These are phyloP conservation scores for Ptiloglossa arizonensis DNA, from an alignment of 1,140 invertebrate genomes.

Conservation along the genomic window DNA sequence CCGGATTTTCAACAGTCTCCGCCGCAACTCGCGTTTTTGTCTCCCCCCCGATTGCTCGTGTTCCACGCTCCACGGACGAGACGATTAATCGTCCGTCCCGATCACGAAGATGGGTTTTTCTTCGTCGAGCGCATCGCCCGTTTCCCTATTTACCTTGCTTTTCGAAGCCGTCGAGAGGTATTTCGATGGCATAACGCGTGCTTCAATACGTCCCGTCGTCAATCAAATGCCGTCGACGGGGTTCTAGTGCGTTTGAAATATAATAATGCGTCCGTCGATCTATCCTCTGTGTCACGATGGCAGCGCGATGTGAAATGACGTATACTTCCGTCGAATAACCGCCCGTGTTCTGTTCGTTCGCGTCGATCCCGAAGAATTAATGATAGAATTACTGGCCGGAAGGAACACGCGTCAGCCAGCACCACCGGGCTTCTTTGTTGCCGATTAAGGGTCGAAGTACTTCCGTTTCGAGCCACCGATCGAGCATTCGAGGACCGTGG, in stretches of 20 bases:
- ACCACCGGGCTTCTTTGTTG: not conserved
- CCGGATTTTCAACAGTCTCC: not conserved
- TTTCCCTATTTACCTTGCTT: constrained; percentile 23
- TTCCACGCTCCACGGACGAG: not conserved
- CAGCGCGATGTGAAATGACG: constrained; percentile 44
- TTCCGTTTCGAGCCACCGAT: no score
- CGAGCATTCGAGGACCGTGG: no score
- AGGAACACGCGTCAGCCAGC: not conserved
- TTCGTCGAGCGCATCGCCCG: no score
- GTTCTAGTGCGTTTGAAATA: constrained; percentile 63
- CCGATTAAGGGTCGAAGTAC: not conserved
- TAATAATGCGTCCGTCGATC: constrained; percentile 58
- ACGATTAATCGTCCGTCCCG: constrained; percentile 23
- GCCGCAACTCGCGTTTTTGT: not conserved
- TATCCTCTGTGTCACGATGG: constrained; percentile 46
- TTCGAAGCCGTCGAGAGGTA: constrained; percentile 48
- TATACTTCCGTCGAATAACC: constrained; percentile 41
- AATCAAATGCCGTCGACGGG: constrained; percentile 56
- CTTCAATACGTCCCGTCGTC: constrained; percentile 58
- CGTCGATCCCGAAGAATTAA: constrained; percentile 20
- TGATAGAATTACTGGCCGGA: constrained; percentile 21
- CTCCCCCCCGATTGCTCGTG: not conserved
- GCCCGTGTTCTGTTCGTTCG: not conserved
- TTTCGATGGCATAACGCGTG: constrained; percentile 44
- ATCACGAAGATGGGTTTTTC: constrained; percentile 24